Conservation (phyloP, 2,888 invertebrate genomes). For the Tachina fera region DNA sequence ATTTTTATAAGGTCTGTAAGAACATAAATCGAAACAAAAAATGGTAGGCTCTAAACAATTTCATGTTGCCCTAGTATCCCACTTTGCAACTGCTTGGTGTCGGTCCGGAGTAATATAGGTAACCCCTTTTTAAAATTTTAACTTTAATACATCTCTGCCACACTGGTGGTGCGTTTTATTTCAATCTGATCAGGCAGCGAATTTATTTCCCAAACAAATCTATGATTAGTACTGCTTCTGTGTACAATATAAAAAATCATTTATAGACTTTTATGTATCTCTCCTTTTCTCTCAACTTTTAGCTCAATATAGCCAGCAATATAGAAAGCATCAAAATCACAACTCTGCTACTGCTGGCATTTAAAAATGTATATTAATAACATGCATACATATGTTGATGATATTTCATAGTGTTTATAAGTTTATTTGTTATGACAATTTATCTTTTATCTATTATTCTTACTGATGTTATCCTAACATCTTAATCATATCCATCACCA, state of each 20-base stretch:
- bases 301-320: conserved; percentile 2
- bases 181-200: too few relatives aligned
- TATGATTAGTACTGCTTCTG: too few relatives aligned
- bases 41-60: too few relatives aligned
- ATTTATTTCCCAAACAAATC: too few relatives aligned
- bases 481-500: conserved; percentile 39
- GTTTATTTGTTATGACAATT: conserved; percentile 68
- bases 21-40: too few relatives aligned
- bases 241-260: background rate
- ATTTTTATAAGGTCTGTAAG: too few relatives aligned
- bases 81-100: too few relatives aligned
- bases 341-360: background rate
- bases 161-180: too few relatives aligned
- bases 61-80: too few relatives aligned
- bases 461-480: conserved; percentile 25
- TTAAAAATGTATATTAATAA: conserved; percentile 34
- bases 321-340: conserved; percentile 9
- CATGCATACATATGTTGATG: conserved; percentile 24
- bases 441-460: conserved; percentile 38
- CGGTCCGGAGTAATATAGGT: too few relatives aligned
- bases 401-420: conserved; percentile 39
- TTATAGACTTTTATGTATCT: background rate
- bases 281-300: conserved; percentile 12
- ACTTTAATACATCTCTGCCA: too few relatives aligned
- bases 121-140: too few relatives aligned